Base-by-base conservation (phyloP, 1,140 invertebrate species). In the Caenorhabditis tropicalis region DNA sequence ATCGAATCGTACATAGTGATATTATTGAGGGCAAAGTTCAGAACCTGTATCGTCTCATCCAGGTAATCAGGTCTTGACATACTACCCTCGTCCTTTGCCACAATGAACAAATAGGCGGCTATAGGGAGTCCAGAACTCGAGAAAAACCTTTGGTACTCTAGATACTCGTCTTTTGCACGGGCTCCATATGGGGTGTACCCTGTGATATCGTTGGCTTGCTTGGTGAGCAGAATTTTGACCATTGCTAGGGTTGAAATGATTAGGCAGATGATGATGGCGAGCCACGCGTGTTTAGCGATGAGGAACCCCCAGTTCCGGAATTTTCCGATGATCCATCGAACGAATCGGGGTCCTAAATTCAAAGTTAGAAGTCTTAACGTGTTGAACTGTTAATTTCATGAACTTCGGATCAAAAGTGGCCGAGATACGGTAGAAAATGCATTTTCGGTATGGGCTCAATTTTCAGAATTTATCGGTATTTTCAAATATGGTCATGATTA, bases 101-200 rank as follows among this genome's bases (percentile, higher is more conserved):
- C 49, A 21, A 84, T 82, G 60, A 87, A 90, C 24, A 90, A 39
- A 81, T 90, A 90, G 53, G 89, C 85, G 16, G 89, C 85, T 9
- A 85, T 74, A 15, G 84, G 84, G 21, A 90, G 85, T 33, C 89
- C 88, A 33, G 56, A 83, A 49, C 33, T 46, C 15, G 89, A 86
- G 80, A 90, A 90, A 56, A 89, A 90, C 43, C 90, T 87, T 49
- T 90, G 85, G 49, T 87, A 89, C 36, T 81, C 85, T 29, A 56
- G 58, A 79, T 87, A 91, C 85, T 90, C 89, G 29, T 85, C 85
- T 19, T 87, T 86, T 21, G 89, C 90, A 31, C 89, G 83, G 29
- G 89, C 89, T 56, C 89, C 90, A 51, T 91, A 91, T 5, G 89
- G 89, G 27, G 90, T 87, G 58, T 90, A 90, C 48, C 89, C 89